Evolutionary conservation across 2,113 vertebrate species (phyloP).

Genomic region (Dermatemys mawii): DNA sequence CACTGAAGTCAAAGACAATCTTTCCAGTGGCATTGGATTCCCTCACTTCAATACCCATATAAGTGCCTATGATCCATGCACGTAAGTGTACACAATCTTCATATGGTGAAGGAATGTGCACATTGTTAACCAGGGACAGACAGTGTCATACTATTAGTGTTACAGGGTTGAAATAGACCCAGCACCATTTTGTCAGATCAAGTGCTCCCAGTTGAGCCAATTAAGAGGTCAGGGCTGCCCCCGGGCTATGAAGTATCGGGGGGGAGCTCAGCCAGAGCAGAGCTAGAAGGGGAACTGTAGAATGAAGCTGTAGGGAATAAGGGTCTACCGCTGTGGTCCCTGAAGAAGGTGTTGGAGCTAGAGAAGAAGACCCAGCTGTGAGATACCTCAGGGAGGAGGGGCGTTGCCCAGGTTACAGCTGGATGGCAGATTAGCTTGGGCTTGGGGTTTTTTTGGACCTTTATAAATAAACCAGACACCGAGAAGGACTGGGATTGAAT

Average conservation of each 20-base stretch:
- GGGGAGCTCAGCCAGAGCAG: not conserved
- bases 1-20: not conserved
- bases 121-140: not conserved
- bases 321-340: not conserved
- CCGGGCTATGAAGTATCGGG: too few relatives aligned
- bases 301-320: not conserved
- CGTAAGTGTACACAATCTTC: not conserved
- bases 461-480: not conserved
- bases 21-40: not conserved
- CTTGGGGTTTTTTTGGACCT: too few relatives aligned
- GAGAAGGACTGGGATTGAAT: not conserved
- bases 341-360: not conserved
- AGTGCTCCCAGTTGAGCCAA: not conserved
- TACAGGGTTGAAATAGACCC: too few relatives aligned
- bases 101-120: fast-evolving
- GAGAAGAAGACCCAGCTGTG: not conserved
- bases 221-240: not conserved
- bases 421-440: too few relatives aligned
- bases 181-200: not conserved
- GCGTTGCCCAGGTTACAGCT: not conserved
- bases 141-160: not conserved
- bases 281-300: not conserved
- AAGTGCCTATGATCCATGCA: not conserved
- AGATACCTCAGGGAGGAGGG: not conserved
- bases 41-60: not conserved